A percentile compares a stretch with the other conserved stretches of the same genome.
Conservation (phyloP, 2,888 invertebrate genomes). For the Yponomeuta cagnagella region DNA sequence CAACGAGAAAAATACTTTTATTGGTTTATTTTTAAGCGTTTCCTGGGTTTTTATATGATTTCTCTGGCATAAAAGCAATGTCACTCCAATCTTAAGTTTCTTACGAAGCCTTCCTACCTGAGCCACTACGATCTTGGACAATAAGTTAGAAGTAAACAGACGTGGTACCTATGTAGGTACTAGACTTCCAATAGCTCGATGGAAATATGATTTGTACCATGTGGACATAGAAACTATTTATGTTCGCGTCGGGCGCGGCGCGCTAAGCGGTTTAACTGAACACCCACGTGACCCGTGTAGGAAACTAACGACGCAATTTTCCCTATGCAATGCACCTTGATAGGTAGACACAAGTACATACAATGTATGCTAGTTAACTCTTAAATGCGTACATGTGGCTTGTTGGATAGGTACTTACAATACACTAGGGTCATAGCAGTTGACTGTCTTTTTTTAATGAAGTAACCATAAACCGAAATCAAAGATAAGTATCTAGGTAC, state of each 20-base stretch:
- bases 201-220: not conserved
- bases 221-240: not conserved
- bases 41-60: too few relatives aligned
- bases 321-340: not conserved
- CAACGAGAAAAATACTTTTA: too few relatives aligned
- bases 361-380: too few relatives aligned
- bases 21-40: too few relatives aligned
- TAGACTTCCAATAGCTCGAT: not conserved
- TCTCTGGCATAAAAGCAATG: too few relatives aligned
- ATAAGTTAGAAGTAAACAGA: not conserved
- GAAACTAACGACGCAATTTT: not conserved
- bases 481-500: too few relatives aligned
- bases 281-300: not conserved
- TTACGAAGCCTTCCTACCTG: not conserved
- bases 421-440: too few relatives aligned
- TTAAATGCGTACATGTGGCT: too few relatives aligned
- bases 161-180: not conserved
- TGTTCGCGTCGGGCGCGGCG: not conserved
- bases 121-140: not conserved
- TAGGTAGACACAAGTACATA: not conserved
- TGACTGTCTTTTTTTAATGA: too few relatives aligned
- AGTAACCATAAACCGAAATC: too few relatives aligned
- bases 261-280: not conserved
- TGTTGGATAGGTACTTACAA: too few relatives aligned
- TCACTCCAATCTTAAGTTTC: not conserved